These are phyloP conservation scores for Lethenteron reissneri DNA, from an alignment of 2,113 vertebrate genomes.

Conservation along the genomic window DNA sequence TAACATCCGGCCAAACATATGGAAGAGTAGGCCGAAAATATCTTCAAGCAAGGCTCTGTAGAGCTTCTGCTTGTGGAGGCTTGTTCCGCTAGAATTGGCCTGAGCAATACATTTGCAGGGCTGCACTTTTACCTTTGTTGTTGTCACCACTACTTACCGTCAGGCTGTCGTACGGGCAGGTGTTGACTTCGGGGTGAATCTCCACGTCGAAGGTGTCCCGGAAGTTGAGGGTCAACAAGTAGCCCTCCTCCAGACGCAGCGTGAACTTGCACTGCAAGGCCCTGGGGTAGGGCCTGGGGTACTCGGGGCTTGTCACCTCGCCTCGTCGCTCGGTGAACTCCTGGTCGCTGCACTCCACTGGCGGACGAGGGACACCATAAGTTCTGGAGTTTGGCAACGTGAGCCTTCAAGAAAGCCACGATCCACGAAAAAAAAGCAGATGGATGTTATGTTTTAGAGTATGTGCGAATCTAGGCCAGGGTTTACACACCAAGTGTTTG, in stretches of 20 bases:
- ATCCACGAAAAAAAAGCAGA: too few relatives aligned
- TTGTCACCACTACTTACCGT: conserved; percentile 30
- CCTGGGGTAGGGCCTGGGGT: conserved; percentile 63
- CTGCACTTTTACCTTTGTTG: background rate
- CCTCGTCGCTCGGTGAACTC: conserved; percentile 54
- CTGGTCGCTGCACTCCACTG: conserved; percentile 70
- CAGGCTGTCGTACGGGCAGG: conserved; percentile 68
- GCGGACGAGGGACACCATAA: background rate
- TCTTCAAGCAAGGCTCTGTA: background rate
- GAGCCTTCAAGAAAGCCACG: too few relatives aligned
- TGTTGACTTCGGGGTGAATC: conserved; percentile 51
- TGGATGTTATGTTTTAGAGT: too few relatives aligned
- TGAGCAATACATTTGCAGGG: background rate
- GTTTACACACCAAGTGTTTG: too few relatives aligned
- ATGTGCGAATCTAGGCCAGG: too few relatives aligned
- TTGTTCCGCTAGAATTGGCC: background rate
- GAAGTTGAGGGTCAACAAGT: conserved; percentile 49
- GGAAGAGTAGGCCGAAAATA: too few relatives aligned
- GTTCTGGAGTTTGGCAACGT: too few relatives aligned
- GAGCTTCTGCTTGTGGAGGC: too few relatives aligned
- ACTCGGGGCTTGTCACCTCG: conserved; percentile 42
- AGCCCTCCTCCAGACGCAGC: conserved; percentile 53
- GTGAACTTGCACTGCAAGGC: conserved; percentile 57
- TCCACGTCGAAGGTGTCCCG: conserved; percentile 62
- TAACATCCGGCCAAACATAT: background rate